Evolutionary conservation across 2,888 invertebrate species (phyloP).

Genomic region (Eupithecia centaureata): DNA sequence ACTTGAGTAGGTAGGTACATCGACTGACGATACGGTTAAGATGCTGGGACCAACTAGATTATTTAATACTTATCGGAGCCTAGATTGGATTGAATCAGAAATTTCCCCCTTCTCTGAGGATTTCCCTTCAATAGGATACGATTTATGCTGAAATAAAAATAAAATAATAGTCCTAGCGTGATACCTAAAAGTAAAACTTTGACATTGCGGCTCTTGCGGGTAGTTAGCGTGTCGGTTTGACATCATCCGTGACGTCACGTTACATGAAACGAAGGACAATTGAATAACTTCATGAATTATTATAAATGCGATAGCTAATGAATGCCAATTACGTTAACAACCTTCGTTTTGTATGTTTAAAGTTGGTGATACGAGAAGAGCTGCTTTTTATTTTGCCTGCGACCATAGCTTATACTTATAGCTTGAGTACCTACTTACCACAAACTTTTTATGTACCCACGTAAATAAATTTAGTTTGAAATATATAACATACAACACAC

Average conservation of each 20-base stretch:
- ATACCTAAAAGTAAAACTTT: neutral
- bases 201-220: neutral
- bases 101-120: neutral
- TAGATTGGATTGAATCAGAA: neutral
- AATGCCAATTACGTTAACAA: neutral
- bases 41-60: neutral
- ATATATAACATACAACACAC: too few species aligned
- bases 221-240: conserved; percentile 14
- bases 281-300: conserved; percentile 8
- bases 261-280: neutral
- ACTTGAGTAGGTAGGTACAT: neutral
- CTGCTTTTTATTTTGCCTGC: neutral
- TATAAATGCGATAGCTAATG: conserved; percentile 3
- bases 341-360: neutral
- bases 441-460: too few species aligned
- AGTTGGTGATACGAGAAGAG: too few species aligned
- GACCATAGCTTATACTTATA: neutral
- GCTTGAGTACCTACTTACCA: too few species aligned
- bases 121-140: neutral
- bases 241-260: conserved; percentile 10
- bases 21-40: neutral
- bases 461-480: too few species aligned
- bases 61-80: neutral
- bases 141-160: neutral
- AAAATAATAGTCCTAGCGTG: neutral